A percentile compares a stretch with the other conserved stretches of the same genome.
These are phyloP conservation scores for Crocidura indochinensis DNA, from an alignment of 2,797 vertebrate species.

Conservation along the genomic window DNA sequence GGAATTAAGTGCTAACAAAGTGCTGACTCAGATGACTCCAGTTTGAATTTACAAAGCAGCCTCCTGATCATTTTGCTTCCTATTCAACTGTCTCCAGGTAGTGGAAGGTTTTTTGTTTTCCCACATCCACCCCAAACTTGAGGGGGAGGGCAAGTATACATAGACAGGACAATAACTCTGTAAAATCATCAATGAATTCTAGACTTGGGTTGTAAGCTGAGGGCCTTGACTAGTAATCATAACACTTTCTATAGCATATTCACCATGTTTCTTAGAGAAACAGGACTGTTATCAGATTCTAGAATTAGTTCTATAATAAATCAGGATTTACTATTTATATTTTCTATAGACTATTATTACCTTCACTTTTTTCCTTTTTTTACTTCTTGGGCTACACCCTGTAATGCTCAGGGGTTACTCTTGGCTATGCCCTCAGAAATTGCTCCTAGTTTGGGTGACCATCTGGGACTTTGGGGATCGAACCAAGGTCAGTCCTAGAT, in stretches of 20 bases:
- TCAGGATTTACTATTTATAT: background rate
- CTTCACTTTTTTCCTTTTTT: no score
- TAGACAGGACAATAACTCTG: background rate
- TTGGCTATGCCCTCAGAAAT: no score
- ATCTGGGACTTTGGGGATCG: no score
- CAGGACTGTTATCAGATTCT: background rate
- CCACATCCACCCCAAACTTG: background rate
- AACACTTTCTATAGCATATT: no score
- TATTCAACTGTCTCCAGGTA: background rate
- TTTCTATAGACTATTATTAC: background rate
- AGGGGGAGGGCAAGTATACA: background rate
- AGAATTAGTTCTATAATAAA: slow-evolving; percentile 10
- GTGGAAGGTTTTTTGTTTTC: background rate
- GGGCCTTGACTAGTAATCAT: background rate
- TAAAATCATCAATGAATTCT: background rate
- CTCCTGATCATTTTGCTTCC: slow-evolving; percentile 4
- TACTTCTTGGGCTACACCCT: no score
- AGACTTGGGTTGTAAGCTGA: background rate
- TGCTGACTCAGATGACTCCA: background rate
- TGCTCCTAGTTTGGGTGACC: no score
- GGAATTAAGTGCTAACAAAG: background rate
- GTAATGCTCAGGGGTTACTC: no score
- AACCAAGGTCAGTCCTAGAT: no score
- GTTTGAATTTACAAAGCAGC: slow-evolving; percentile 6
- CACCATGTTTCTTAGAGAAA: no score